Conservation (phyloP, 2,113 vertebrate species). For the Suricata suricatta region DNA sequence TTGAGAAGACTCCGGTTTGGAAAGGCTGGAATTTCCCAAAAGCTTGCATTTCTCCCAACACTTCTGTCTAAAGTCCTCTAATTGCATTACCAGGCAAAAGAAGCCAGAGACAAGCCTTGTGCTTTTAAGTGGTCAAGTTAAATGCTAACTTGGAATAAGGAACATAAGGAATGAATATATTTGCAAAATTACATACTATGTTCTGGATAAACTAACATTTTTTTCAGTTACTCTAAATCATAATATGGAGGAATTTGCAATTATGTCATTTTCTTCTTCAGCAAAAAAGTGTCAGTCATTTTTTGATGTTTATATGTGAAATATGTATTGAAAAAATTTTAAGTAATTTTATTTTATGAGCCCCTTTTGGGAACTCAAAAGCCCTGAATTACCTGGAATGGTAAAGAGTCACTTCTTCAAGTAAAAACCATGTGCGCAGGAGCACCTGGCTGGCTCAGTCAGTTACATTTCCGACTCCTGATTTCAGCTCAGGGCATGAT, state of each 20-base stretch:
- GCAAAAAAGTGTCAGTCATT: neutral
- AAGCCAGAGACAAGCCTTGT: neutral
- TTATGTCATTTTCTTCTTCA: neutral
- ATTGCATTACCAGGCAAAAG: neutral
- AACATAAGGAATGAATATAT: neutral
- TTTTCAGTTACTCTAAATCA: conserved; percentile 33
- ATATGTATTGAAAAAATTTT: neutral
- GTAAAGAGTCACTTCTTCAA: conserved; percentile 35
- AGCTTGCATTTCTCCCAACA: neutral
- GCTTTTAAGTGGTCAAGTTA: neutral
- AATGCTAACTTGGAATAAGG: neutral
- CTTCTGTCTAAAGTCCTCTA: neutral
- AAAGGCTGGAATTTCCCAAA: conserved; percentile 28
- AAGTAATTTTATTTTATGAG: conserved; percentile 8
- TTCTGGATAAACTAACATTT: conserved; percentile 25
- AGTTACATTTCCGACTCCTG: too few species aligned
- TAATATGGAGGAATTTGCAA: neutral
- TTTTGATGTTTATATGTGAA: conserved; percentile 23
- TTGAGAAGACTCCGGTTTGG: neutral
- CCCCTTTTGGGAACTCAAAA: neutral
- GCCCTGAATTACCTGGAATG: neutral
- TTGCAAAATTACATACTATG: neutral
- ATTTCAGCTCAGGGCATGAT: too few species aligned
- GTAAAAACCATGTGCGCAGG: neutral
- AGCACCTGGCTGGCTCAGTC: too few species aligned